Conservation (phyloP, 2,797 vertebrate genomes). For the Pseudotriccus pelzelni region DNA sequence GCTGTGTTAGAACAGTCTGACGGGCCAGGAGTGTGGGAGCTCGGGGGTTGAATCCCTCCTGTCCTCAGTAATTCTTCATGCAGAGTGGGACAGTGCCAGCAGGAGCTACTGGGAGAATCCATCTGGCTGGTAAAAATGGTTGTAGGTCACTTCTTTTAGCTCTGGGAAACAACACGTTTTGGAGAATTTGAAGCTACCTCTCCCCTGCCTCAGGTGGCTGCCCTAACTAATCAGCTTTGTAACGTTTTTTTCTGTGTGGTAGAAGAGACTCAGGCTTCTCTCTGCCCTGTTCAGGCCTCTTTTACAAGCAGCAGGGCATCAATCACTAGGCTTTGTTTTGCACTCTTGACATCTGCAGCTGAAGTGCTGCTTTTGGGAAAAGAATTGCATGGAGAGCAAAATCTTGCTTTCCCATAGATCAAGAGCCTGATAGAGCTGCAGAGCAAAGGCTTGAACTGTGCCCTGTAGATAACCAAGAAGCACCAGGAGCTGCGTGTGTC, state of each 20-base stretch:
- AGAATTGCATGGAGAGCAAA: background rate
- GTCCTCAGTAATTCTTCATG: background rate
- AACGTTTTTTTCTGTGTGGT: background rate
- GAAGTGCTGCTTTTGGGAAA: constrained; percentile 21
- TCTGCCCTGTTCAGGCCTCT: background rate
- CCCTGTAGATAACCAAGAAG: background rate
- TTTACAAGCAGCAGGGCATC: background rate
- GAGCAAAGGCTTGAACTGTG: constrained; percentile 32
- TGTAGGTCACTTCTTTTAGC: background rate
- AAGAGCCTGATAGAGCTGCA: constrained; percentile 1
- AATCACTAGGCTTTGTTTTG: background rate
- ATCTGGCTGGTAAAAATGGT: background rate
- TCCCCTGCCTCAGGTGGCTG: background rate
- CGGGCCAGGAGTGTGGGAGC: background rate
- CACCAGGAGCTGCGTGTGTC: fast-evolving
- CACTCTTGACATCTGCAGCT: background rate
- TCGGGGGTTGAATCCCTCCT: background rate
- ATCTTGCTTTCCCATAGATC: background rate
- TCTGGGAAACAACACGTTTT: background rate
- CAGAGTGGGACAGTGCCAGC: background rate
- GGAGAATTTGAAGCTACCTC: background rate
- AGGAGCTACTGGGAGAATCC: background rate
- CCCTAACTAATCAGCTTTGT: background rate
- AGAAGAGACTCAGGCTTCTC: background rate
- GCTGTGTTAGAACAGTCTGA: background rate